Evolutionary conservation across 2,797 vertebrate species (phyloP), one percentile per base, ranked within the genome.

Genomic region (Fringilla coelebs): DNA sequence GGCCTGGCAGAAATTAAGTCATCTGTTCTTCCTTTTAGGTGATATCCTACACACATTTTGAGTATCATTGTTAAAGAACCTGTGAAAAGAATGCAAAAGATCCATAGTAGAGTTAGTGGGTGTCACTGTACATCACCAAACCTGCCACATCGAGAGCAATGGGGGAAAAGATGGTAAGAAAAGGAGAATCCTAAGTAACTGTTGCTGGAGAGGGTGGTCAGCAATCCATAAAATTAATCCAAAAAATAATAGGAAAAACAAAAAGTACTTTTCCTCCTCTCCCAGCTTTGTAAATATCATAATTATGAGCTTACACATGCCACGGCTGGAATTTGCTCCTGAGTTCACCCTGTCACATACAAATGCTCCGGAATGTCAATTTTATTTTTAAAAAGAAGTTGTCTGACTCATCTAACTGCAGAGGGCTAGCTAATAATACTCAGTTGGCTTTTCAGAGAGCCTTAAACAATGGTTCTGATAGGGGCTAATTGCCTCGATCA

Each of bases 401-500:
- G 61, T 81, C 72, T 94, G 60, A 66, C 73, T 85, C 46, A 68
- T 92, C 82, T 96, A 46, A 88, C 91, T 78, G 70, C 62, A 91
- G 85, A 95, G 51, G 73, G 49, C 76, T 84, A 84, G 40, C 73
- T 91, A 94, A 91, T 86, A 88, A 85, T 70, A 58, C 76, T 58
- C 58, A 29, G 67, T 0, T 94, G 92, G 72, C 81, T 96, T 93
- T 88, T 83, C 89, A 93, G 54, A 84, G 87, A 76, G 72, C 70
- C 92, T 78, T 70, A 85, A 92, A 95, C 92, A 94, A 81, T 72
- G 87, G 32, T 25, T 93, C 79, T 81, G 79, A 91, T 89, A 88
- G 76, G 32, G 90, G 89, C 85, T 91, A 97, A 96, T 96, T 96
- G 87, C 76, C 90, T 92, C 34, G 1, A 84, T 92, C 70, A 93